Conservation (phyloP, 2,797 vertebrate species). For the Acipenser oxyrinchus region DNA sequence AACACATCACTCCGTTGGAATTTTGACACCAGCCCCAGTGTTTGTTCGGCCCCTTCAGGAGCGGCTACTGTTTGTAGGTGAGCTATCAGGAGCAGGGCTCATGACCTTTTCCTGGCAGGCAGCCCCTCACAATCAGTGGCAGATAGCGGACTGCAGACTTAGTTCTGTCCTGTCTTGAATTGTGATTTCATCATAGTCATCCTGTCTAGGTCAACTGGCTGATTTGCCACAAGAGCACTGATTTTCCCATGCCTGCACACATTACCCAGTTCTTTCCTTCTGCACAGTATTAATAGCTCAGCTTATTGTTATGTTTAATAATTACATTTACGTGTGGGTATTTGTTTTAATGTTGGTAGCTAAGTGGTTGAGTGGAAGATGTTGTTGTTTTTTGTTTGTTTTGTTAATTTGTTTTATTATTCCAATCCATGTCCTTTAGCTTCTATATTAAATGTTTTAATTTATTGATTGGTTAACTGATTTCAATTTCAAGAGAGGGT, state of each 20-base stretch:
- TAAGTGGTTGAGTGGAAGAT: too few species aligned
- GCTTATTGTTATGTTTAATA: too few species aligned
- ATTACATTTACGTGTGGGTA: too few species aligned
- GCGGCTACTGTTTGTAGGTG: neutral
- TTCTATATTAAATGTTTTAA: too few species aligned
- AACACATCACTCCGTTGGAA: neutral
- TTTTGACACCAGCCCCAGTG: neutral
- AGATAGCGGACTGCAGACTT: slow-evolving; percentile 37
- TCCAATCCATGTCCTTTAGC: too few species aligned
- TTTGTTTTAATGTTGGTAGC: too few species aligned
- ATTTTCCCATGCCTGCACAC: neutral
- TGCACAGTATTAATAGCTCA: too few species aligned
- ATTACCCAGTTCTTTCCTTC: too few species aligned
- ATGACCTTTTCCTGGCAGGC: slow-evolving; percentile 43
- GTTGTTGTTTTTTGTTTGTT: too few species aligned
- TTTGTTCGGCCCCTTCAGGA: neutral
- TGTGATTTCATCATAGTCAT: slow-evolving; percentile 23
- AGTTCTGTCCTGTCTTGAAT: slow-evolving; percentile 23
- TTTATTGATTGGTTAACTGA: too few species aligned
- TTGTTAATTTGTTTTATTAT: too few species aligned
- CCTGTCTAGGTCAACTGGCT: slow-evolving; percentile 20
- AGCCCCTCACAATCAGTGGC: slow-evolving; percentile 36
- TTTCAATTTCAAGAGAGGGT: too few species aligned
- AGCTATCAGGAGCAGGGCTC: slow-evolving; percentile 38
- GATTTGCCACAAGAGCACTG: neutral